These are phyloP conservation scores for Drosophila bocki DNA, from an alignment of 1,140 invertebrate genomes.

Conservation along the genomic window DNA sequence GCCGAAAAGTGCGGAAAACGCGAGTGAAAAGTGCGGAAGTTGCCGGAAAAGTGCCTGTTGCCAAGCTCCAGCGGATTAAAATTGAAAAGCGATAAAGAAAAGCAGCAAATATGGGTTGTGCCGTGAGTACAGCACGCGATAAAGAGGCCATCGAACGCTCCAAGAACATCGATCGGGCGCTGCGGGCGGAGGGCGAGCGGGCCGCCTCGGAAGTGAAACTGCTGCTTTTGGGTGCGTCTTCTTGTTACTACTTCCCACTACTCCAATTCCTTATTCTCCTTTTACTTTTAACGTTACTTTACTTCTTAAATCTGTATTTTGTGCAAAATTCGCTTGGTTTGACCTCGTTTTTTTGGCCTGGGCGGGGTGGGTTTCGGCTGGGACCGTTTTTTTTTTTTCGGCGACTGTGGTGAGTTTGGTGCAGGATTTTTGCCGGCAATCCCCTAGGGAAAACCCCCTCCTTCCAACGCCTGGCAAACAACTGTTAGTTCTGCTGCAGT, in stretches of 20 bases:
- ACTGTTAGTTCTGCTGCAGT: neutral
- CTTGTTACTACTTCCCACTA: slow-evolving; percentile 11
- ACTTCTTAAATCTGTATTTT: neutral
- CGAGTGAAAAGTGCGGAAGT: slow-evolving; percentile 65
- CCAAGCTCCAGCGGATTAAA: slow-evolving; percentile 18
- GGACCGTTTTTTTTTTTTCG: slow-evolving; percentile 15
- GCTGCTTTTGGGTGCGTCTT: slow-evolving; percentile 91
- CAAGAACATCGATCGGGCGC: slow-evolving; percentile 95
- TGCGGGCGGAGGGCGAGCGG: slow-evolving; percentile 93
- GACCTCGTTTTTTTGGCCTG: slow-evolving; percentile 33
- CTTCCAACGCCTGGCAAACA: neutral
- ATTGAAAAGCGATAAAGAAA: slow-evolving; percentile 57
- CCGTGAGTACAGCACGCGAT: slow-evolving; percentile 91
- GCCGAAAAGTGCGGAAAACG: slow-evolving; percentile 61
- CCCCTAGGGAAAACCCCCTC: slow-evolving; percentile 19
- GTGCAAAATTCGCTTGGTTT: slow-evolving; percentile 14
- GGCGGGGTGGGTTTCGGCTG: slow-evolving; percentile 49
- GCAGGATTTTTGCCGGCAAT: slow-evolving; percentile 37
- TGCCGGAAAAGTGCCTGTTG: slow-evolving; percentile 38
- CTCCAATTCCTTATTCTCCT: slow-evolving; percentile 1
- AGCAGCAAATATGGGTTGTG: slow-evolving; percentile 90
- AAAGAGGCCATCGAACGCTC: slow-evolving; percentile 93
- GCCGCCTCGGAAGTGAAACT: slow-evolving; percentile 95
- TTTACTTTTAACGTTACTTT: slow-evolving; percentile 6
- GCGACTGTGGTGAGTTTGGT: slow-evolving; percentile 31